Evolutionary conservation across 2,797 vertebrate genomes (phyloP).

Genomic region (Anguilla pacifica): DNA sequence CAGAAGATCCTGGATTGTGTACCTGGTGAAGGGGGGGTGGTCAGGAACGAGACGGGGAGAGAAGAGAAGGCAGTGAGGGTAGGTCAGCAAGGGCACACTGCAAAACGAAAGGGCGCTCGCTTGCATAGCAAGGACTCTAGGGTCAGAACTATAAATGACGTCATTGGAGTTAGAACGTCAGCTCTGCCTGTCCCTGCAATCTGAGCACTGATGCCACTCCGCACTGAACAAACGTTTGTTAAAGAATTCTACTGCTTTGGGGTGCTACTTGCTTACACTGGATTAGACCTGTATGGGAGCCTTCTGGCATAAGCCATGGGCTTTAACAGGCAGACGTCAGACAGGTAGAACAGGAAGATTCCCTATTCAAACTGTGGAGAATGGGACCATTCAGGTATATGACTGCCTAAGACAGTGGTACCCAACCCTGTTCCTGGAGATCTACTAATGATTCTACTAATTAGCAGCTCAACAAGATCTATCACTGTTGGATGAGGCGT

Average conservation of each 20-base stretch:
- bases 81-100: neutral
- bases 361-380: neutral
- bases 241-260: neutral
- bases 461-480: too few relatives aligned
- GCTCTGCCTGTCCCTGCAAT: neutral
- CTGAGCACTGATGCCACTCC: neutral
- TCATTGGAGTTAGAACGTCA: neutral
- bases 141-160: neutral
- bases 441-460: too few relatives aligned
- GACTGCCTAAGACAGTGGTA: neutral
- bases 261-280: neutral
- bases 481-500: too few relatives aligned
- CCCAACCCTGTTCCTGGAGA: too few relatives aligned
- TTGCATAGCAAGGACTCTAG: neutral
- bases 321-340: neutral
- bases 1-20: slow-evolving; percentile 95
- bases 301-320: neutral
- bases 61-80: neutral
- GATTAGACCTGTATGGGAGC: neutral
- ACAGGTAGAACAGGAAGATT: too few relatives aligned
- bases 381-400: neutral
- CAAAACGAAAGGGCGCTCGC: neutral
- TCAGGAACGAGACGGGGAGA: neutral
- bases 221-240: neutral
- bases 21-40: slow-evolving; percentile 65